These are phyloP conservation scores for Microctenopoma steveboyesi DNA, from an alignment of 2,797 vertebrate species.

Conservation along the genomic window DNA sequence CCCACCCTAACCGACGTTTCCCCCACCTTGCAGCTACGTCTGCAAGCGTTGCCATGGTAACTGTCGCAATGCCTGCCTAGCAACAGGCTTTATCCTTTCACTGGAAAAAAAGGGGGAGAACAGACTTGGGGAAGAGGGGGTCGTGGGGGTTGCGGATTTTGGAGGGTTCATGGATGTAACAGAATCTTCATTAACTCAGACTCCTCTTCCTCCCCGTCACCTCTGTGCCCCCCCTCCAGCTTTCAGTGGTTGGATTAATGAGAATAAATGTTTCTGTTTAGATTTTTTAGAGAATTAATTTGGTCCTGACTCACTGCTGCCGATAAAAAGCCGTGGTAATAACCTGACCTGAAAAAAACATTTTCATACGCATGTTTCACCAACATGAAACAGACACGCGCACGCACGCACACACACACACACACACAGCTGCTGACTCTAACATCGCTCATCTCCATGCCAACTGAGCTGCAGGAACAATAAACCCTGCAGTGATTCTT, in stretches of 20 bases:
- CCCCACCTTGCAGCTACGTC: slow-evolving; percentile 76
- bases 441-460: slow-evolving; percentile 18
- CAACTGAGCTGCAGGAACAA: slow-evolving; percentile 13
- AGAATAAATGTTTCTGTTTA: too few relatives aligned
- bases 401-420: too few relatives aligned
- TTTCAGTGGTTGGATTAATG: neutral
- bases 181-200: slow-evolving; percentile 57
- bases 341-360: too few relatives aligned
- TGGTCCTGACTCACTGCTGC: neutral
- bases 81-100: slow-evolving; percentile 83
- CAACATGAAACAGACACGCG: too few relatives aligned
- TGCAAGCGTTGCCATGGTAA: slow-evolving; percentile 85
- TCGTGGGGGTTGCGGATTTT: slow-evolving; percentile 36
- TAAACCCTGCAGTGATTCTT: slow-evolving; percentile 12
- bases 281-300: too few relatives aligned
- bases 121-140: slow-evolving; percentile 31
- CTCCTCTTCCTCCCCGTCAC: slow-evolving; percentile 1
- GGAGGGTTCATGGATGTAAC: slow-evolving; percentile 37
- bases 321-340: neutral
- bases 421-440: neutral
- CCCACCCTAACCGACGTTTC: slow-evolving; percentile 47
- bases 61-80: slow-evolving; percentile 85
- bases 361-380: too few relatives aligned
- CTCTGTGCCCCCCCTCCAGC: slow-evolving; percentile 9
- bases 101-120: slow-evolving; percentile 56